Percentiles rank a stretch among this genome's conserved stretches.
These are phyloP conservation scores for Drosophila melanosoma DNA, from an alignment of 2,888 invertebrate species.

Conservation along the genomic window DNA sequence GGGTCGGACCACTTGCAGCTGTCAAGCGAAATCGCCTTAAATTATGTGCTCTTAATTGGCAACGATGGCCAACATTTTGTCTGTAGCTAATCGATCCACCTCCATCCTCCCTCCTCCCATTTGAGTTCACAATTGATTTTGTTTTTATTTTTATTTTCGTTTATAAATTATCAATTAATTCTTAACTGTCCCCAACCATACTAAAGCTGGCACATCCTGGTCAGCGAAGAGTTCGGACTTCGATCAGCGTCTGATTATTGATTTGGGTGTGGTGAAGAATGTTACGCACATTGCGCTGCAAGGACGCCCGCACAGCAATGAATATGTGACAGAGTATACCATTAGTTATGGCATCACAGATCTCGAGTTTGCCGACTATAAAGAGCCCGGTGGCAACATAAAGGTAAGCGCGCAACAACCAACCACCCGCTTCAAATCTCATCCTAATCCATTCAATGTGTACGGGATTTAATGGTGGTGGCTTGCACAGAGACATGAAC, in stretches of 20 bases:
- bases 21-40: slow-evolving; percentile 73
- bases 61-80: slow-evolving; percentile 44
- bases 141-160: slow-evolving; percentile 58
- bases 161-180: slow-evolving; percentile 61
- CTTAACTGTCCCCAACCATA: slow-evolving; percentile 30
- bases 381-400: slow-evolving; percentile 94
- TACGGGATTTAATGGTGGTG: slow-evolving; percentile 29
- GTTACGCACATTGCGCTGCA: slow-evolving; percentile 95
- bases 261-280: slow-evolving; percentile 94
- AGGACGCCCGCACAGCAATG: slow-evolving; percentile 94
- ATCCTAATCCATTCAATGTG: slow-evolving; percentile 44
- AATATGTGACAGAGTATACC: slow-evolving; percentile 97
- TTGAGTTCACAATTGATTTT: slow-evolving; percentile 42
- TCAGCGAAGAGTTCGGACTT: slow-evolving; percentile 96
- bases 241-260: slow-evolving; percentile 95
- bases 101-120: slow-evolving; percentile 16
- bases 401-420: slow-evolving; percentile 88
- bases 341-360: slow-evolving; percentile 97
- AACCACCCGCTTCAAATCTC: slow-evolving; percentile 34
- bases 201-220: slow-evolving; percentile 95
- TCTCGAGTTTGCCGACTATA: slow-evolving; percentile 94
- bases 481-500: background rate
- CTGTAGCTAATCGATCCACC: slow-evolving; percentile 38
- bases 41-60: slow-evolving; percentile 76
- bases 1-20: slow-evolving; percentile 71